Evolutionary conservation across 2,797 vertebrate species (phyloP).

Genomic region (Holocentrus rufus): DNA sequence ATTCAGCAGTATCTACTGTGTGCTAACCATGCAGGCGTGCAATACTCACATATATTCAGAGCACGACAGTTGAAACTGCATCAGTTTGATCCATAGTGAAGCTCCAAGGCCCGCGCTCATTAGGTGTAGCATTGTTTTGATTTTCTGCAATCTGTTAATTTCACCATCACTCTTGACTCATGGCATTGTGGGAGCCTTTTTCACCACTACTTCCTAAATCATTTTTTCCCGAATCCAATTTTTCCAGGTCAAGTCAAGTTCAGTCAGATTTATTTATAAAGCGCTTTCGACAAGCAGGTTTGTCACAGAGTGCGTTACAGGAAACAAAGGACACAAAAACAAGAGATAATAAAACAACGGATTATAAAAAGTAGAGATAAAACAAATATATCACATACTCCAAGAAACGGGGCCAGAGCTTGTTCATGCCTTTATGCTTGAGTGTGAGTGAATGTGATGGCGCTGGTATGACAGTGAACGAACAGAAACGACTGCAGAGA

Average conservation of each 20-base stretch:
- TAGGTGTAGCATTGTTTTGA: background rate
- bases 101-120: background rate
- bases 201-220: background rate
- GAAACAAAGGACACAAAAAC: background rate
- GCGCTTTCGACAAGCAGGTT: constrained; percentile 20
- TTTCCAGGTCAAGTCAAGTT: constrained; percentile 27
- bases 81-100: constrained; percentile 4
- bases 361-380: background rate
- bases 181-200: constrained; percentile 1
- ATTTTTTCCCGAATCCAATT: constrained; percentile 1
- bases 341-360: background rate
- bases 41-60: background rate
- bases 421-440: background rate
- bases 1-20: constrained; percentile 12
- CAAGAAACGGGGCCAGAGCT: background rate
- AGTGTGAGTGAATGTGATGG: constrained; percentile 5
- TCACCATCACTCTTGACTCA: background rate
- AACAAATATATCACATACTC: background rate
- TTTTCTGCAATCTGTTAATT: constrained; percentile 31
- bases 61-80: background rate
- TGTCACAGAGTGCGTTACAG: constrained; percentile 7
- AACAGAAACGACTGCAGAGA: constrained; percentile 2
- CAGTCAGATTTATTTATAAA: constrained; percentile 30
- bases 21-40: background rate
- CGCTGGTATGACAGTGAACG: background rate